Evolutionary conservation across 1,140 invertebrate species (phyloP), one percentile per base, ranked within the genome.

Genomic region (Meloidogyne floridensis): DNA sequence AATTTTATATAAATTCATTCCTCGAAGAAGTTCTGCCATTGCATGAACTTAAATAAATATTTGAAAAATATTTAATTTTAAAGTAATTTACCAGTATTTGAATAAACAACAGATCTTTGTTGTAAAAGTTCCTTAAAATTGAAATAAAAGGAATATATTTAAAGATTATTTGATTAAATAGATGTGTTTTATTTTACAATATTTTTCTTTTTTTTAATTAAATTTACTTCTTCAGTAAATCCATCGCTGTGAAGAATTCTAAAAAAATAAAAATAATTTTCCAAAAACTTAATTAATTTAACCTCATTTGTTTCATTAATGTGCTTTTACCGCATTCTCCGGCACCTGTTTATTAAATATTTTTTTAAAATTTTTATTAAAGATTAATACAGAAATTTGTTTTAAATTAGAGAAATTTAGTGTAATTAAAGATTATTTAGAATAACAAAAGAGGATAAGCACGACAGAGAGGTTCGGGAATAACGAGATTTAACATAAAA

Each of bases 281-380:
- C 32, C 32, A 32, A 32, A 32, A 32, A 32, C 32, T 32, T 32
- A 1, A 54, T 11, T 32, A 20, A 80, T 69, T 47, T 70, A 43
- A 89, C 88, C 87, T 86, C 88, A 89, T 89, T 59, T 89, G 88
- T 72, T 89, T 89, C 80, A 89, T 77, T n/a, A 89, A 80, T 7
- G 87, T 83, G 43, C 82, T 90, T 75, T 88, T 88, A 10, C 88
- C 88, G 72, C 84, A 89, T 83, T 89, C 88, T 72, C 88, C 88
- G 59, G 87, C 87, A 20, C 87, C 87, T 82, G 72, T 75, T 80
- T 81, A 56, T 70, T 53, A 8, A 47, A 47, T 53, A 3, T 81
- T 81, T 42, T 32, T 32, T 54, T 79, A 42, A 59, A 59, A 56
- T 47, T 47, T 47, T 73, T 4, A 3, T 82, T 82, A 15, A 83